Conservation (phyloP, 2,888 invertebrate species). For the Drosophila ezoana region DNA sequence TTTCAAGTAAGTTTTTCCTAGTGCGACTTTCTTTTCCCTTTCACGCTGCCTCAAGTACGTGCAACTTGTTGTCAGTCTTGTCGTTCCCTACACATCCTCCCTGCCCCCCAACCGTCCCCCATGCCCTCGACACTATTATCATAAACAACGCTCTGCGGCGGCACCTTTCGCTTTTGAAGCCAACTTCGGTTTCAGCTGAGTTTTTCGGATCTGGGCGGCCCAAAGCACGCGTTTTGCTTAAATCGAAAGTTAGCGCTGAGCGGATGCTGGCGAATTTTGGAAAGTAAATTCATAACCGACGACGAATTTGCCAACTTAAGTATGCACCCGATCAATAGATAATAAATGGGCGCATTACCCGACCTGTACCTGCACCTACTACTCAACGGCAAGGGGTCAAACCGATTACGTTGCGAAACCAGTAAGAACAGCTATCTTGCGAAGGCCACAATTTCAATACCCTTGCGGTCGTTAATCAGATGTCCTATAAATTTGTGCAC, state of each 20-base stretch:
- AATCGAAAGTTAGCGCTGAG: slow-evolving; percentile 45
- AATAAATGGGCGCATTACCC: slow-evolving; percentile 45
- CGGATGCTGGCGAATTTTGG: slow-evolving; percentile 25
- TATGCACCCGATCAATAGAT: slow-evolving; percentile 36
- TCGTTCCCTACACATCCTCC: slow-evolving; percentile 2
- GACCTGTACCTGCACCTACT: not conserved
- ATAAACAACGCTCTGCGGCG: slow-evolving; percentile 44
- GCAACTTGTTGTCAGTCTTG: slow-evolving; percentile 68
- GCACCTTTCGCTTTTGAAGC: slow-evolving; percentile 74
- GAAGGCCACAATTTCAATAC: too few relatives aligned
- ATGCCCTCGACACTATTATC: slow-evolving; percentile 37
- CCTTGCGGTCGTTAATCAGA: too few relatives aligned
- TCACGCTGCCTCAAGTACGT: slow-evolving; percentile 64
- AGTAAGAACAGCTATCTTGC: too few relatives aligned
- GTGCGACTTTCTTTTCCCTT: slow-evolving; percentile 62
- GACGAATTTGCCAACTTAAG: slow-evolving; percentile 57
- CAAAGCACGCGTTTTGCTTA: slow-evolving; percentile 57
- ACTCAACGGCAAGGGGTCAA: too few relatives aligned
- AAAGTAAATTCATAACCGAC: slow-evolving; percentile 62
- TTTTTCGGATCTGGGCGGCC: slow-evolving; percentile 47
- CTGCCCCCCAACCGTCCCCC: not conserved
- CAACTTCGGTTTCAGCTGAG: slow-evolving; percentile 25
- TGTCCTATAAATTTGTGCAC: too few relatives aligned
- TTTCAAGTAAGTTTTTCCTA: slow-evolving; percentile 59
- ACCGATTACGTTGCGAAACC: too few relatives aligned